A percentile compares a stretch with the other conserved stretches of the same genome.
Conservation (phyloP, 1,140 invertebrate genomes). For the Phenacoccus solenopsis region DNA sequence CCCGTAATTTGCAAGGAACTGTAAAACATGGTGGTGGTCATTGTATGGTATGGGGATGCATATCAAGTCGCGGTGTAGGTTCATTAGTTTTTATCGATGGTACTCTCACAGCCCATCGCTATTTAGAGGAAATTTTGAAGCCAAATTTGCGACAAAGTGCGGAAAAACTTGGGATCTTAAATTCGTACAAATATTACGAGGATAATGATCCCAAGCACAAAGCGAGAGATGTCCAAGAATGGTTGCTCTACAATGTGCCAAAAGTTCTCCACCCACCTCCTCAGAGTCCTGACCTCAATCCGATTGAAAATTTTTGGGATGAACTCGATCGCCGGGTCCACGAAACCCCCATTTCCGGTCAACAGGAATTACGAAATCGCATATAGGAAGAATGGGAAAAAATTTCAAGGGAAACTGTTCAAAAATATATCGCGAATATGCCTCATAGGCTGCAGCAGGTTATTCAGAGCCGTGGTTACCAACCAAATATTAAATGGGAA, state of each 20-base stretch:
- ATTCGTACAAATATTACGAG: neutral
- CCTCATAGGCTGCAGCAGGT: constrained; percentile 25
- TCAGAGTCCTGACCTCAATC: constrained; percentile 33
- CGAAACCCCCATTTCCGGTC: neutral
- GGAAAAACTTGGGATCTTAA: neutral
- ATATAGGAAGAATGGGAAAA: constrained; percentile 23
- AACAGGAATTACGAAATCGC: neutral
- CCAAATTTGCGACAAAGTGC: neutral
- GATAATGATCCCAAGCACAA: neutral
- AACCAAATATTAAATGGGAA: constrained; percentile 27
- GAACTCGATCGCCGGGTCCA: constrained; percentile 23
- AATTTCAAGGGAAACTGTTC: constrained; percentile 22
- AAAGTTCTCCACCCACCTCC: constrained; percentile 28
- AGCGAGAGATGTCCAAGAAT: constrained; percentile 23
- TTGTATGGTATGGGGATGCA: constrained; percentile 32
- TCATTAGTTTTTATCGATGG: constrained; percentile 27
- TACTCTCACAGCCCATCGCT: neutral
- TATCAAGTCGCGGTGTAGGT: constrained; percentile 28
- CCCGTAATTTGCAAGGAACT: constrained; percentile 28
- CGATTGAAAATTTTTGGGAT: constrained; percentile 32
- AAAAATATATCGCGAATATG: constrained; percentile 26
- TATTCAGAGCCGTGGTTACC: constrained; percentile 26
- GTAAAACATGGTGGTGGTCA: constrained; percentile 32
- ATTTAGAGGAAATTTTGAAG: neutral
- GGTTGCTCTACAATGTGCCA: constrained; percentile 27